Base-by-base conservation (phyloP, 92 coral and sea anemone genomes). In the Actinostola sp. region DNA sequence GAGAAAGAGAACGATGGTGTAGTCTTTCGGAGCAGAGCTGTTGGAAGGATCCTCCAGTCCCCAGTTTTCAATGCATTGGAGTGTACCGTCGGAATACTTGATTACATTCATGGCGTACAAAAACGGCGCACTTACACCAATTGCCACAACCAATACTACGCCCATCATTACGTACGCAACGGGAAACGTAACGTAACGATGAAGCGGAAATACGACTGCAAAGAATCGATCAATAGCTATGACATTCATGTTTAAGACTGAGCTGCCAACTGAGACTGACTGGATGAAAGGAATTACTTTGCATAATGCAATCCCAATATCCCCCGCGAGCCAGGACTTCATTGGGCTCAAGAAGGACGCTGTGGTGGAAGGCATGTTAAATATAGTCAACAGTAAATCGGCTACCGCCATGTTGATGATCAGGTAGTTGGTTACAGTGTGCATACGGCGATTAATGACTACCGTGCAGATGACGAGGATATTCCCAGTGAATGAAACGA, bases 381-480 rank as follows among this genome's bases (percentile, higher is more conserved):
- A 83, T 6, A 82, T 73, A 11, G 97, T 91, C 9, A 91, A 30
- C 29, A 91, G 72, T 1, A 91, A 71, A 45, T 91, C 97, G 2
- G 93, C 89, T 2, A 84, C 78, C 14, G 97, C 97, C 97, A 91
- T 87, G 75, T 91, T 91, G 48, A 91, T 85, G 34, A 91, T 91
- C 41, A 91, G 42, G 67, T 83, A 91, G 75, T 91, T 91, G 45
- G 97, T 91, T 29, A 91, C 88, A 29, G 90, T 87, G 46, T 73
- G 92, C 97, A 91, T 91, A 10, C 84, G 83, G 10, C 88, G 82
- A 70, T 91, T 87, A 56, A 69, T 34, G 2, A 73, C 15, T 52
- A 91, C 92, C n/a, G 86, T 92, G 48, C 64, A 72, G 42, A 91
- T 81, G 70, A 91, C 92, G 14, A 91, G 75, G 39, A 80, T 52